These are phyloP conservation scores for Drosophila rufa DNA, from an alignment of 1,140 invertebrate species.

Conservation along the genomic window DNA sequence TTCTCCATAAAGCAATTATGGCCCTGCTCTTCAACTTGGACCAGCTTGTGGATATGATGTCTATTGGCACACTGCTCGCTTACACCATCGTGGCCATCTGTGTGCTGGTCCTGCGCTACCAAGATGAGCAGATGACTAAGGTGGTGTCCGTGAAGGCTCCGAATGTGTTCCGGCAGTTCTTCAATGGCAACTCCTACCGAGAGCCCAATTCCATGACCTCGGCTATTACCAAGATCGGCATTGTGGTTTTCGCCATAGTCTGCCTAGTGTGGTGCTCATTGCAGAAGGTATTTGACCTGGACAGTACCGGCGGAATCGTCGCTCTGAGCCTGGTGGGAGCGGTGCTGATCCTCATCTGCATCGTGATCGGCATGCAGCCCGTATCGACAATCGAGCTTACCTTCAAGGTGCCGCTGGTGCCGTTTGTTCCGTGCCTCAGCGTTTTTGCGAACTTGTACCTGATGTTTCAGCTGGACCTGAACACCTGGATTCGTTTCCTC, in stretches of 20 bases:
- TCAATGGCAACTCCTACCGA: constrained; percentile 88
- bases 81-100: constrained; percentile 97
- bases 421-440: constrained; percentile 92
- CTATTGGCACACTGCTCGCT: constrained; percentile 96
- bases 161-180: constrained; percentile 77
- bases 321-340: constrained; percentile 62
- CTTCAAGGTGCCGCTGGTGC: constrained; percentile 93
- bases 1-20: constrained; percentile 87
- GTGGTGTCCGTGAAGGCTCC: constrained; percentile 83
- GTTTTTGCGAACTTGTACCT: constrained; percentile 95
- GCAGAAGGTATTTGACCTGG: constrained; percentile 50
- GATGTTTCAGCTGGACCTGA: constrained; percentile 93
- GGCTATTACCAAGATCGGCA: constrained; percentile 87
- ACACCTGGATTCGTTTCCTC: constrained; percentile 94
- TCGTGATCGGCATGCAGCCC: constrained; percentile 77
- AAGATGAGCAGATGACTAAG: constrained; percentile 80
- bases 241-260: constrained; percentile 85
- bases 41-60: constrained; percentile 98
- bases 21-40: constrained; percentile 94
- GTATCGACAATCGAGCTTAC: constrained; percentile 70
- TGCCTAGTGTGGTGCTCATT: constrained; percentile 68
- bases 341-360: constrained; percentile 65
- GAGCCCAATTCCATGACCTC: constrained; percentile 87
- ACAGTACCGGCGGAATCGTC: constrained; percentile 51
- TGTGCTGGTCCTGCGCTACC: constrained; percentile 93